Evolutionary conservation across 2,888 invertebrate genomes (phyloP), one percentile per base, ranked within the genome.

Genomic region (Lasioglossum villosulum): DNA sequence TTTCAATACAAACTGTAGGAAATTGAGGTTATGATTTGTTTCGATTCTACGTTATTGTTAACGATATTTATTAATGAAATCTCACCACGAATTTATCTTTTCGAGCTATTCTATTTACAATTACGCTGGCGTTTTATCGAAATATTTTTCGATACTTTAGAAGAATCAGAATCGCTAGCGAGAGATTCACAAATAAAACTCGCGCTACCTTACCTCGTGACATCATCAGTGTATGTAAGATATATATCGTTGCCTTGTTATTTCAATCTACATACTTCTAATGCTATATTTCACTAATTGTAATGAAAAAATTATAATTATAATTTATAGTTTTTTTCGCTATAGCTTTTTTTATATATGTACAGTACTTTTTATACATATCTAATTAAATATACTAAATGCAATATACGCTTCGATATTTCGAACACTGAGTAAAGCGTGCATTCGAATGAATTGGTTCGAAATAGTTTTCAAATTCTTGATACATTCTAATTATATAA

Each of bases 1-100:
- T 82, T 82, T 79, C 83, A 87, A 80, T 78, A 83, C 73, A 75
- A 87, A 85, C 80, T 59, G n/a, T 88, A 70, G 8, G 10, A 1
- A 82, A 92, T 92, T 90, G 89, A 93, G 93, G 93, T 93, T 93
- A 93, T 90, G 81, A 86, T 68, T 75, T 89, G 86, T 89, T 79
- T 82, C 66, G 79, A 78, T 52, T 66, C n/a, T 66, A 77, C 8
- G 6, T 14, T 42, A 76, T 76, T 34, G 30, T 71, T 79, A 42
- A 72, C 45, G 56, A 66, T 8, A n/a, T 14, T 37, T 2, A 48
- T 82, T 78, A 14, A 45, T 1, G 5, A 23, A 48, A 3, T 71
- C 80, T 42, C 23, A 39, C 70, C n/a, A 4, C 3, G 10, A 37
- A 30, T 34, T n/a, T 19, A 14, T n/a, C 6, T 4, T 39, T 23